Evolutionary conservation across 2,797 vertebrate genomes (phyloP), one percentile per base, ranked within the genome.

Genomic region (Phataginus tetradactyla): DNA sequence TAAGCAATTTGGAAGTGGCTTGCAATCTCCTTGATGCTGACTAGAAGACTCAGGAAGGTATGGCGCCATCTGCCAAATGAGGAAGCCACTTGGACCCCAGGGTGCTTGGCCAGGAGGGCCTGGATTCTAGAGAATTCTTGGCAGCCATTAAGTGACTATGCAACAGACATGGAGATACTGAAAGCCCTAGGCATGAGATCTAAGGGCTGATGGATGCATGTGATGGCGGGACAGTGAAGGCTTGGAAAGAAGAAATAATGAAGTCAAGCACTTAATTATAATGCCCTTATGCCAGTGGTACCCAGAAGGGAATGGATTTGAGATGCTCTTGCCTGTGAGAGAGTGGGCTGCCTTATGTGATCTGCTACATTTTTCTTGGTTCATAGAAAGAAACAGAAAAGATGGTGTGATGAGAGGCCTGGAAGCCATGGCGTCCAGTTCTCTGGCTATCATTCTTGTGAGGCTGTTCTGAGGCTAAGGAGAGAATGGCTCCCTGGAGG

Each of bases 101-200:
- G 68, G 79, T 97, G 92, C 84, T 86, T 97, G 92, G 97, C 97
- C 89, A 97, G 96, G 80, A 98, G 95, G 34, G 23, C 92, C 98
- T 98, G 97, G 94, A 96, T 98, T 96, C 85, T 81, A 75, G 94
- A 98, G 69, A 95, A 90, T 64, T 93, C 90, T 90, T 81, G 97
- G 91, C 77, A 96, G 86, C 53, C 39, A 39, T 97, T 95, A 96
- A 95, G 95, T 0, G 27, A 90, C 78, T 96, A 90, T 97, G 86
- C 59, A 53, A 68, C 53, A 93, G 90, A 94, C 61, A 81, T 25
- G 68, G 80, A 93, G 72, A 75, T 94, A 96, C 77, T 97, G 95
- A 97, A 93, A 98, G 55, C 84, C 94, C 12, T 55, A 97, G 96
- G 80, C 81, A 86, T 4, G 91, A 96, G 87, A 93, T 96, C 80